These are phyloP conservation scores for Escarpia spicata DNA, from an alignment of 2,888 invertebrate species.

Conservation along the genomic window DNA sequence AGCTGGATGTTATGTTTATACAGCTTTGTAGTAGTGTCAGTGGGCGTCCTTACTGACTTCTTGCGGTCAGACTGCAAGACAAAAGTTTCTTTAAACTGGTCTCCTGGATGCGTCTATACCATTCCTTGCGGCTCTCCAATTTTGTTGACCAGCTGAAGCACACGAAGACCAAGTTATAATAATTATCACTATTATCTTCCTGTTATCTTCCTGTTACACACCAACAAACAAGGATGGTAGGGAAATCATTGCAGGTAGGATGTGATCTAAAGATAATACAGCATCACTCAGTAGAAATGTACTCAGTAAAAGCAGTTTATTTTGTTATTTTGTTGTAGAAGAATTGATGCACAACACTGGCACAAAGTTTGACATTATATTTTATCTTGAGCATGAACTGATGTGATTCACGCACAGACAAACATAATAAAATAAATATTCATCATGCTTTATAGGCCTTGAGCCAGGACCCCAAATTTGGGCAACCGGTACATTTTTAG, in stretches of 20 bases:
- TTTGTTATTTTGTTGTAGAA: not conserved
- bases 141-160: constrained; percentile 55
- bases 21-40: not conserved
- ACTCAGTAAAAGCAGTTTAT: not conserved
- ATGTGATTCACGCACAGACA: too few species aligned
- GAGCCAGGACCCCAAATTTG: too few species aligned
- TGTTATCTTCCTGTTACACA: not conserved
- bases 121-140: constrained; percentile 62
- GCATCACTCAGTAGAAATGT: not conserved
- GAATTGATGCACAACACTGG: not conserved
- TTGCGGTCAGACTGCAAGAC: not conserved
- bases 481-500: too few species aligned
- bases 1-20: not conserved
- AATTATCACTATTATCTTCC: not conserved
- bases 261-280: constrained; percentile 32
- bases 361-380: too few species aligned
- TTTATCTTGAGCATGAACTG: too few species aligned
- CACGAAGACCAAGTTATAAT: not conserved
- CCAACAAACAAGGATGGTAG: not conserved
- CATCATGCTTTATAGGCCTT: too few species aligned
- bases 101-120: constrained; percentile 48
- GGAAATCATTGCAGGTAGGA: not conserved
- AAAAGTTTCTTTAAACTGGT: not conserved
- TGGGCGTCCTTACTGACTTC: not conserved
- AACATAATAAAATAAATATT: not conserved